phyloP scores from a whole-genome alignment of 2,888 invertebrate species.

The Pseudolycoriella hygida region DNA sequence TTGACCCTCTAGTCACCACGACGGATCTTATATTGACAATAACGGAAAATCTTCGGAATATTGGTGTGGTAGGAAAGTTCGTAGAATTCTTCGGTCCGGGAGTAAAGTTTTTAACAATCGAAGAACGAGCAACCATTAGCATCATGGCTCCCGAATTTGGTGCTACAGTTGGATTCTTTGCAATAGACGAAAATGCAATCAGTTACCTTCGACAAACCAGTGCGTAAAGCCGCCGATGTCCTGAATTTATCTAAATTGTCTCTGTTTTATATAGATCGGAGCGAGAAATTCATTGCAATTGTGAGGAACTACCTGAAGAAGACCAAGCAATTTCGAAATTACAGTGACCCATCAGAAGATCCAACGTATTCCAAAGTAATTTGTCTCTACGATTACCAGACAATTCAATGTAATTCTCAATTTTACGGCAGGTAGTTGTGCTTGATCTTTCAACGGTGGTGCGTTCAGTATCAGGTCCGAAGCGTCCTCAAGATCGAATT shows the following conservation, averaged over 20 bases:
- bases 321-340: conserved; percentile 72
- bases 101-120: conserved; percentile 75
- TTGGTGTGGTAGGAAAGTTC: conserved; percentile 96
- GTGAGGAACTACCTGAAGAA: conserved; percentile 69
- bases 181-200: conserved; percentile 68
- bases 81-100: conserved; percentile 98
- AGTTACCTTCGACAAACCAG: conserved; percentile 75
- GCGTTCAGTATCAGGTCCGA: conserved; percentile 92
- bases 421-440: conserved; percentile 44
- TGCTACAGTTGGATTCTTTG: conserved; percentile 90
- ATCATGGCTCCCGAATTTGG: conserved; percentile 99
- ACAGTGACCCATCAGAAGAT: conserved; percentile 52
- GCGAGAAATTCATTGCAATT: conserved; percentile 52
- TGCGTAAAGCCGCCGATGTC: conserved; percentile 29
- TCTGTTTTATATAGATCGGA: conserved; percentile 45
- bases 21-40: conserved; percentile 95
- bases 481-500: conserved; percentile 91
- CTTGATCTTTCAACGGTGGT: conserved; percentile 78
- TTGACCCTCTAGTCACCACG: conserved; percentile 74
- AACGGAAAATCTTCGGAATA: conserved; percentile 81
- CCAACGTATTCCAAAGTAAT: conserved; percentile 33
- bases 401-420: neutral
- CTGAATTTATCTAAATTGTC: no score
- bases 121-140: conserved; percentile 92
- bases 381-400: neutral